Base-by-base conservation (phyloP, 2,113 vertebrate species). In the Mungos mungo region DNA sequence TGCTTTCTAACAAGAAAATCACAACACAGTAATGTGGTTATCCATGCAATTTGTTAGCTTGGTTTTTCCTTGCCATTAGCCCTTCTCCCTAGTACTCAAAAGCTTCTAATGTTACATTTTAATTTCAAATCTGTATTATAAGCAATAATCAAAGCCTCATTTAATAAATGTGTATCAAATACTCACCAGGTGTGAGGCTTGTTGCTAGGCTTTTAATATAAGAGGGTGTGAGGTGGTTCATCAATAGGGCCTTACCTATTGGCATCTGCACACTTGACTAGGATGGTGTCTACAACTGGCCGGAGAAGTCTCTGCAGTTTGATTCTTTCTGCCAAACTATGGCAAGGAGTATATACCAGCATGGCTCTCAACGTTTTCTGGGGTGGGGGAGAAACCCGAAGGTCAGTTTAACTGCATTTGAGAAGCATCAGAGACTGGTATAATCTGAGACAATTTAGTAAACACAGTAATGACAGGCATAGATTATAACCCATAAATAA, bases 311-410 rank as follows among this genome's bases (percentile, higher is more conserved):
- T 98, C 98, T 99, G 99, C 90, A 99, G 98, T 84, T 99, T 99
- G 93, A 98, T 98, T 91, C 99, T 99, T 97, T 99, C 99, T 83
- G 98, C 97, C 47, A 98, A 88, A 72, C 98, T 98, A 96, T 99
- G 99, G 98, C 99, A 99, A 18, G 99, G 99, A 52, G 99, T 99
- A 98, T 99, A 99, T 2, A 99, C 99, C 97, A 99, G 98, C 99
- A 99, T 99, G 98, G 99, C 99, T 98, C 99, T 98, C 98, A 99
- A 96, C 2, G 99, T 99, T 99, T 99, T 99, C 99, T 99, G 57
- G 57, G 68, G 68, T 93, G 76, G 72, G 96, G 76, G 89, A 89
- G 95, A 90, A 45, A 45, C 45, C 21, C 52, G 9, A 65, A 98
- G 93, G 93, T 97, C 27, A 84, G 83, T 21, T 84, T 60, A 92